Evolutionary conservation across 1,140 invertebrate species (phyloP).

Genomic region (Drosophila willistoni): DNA sequence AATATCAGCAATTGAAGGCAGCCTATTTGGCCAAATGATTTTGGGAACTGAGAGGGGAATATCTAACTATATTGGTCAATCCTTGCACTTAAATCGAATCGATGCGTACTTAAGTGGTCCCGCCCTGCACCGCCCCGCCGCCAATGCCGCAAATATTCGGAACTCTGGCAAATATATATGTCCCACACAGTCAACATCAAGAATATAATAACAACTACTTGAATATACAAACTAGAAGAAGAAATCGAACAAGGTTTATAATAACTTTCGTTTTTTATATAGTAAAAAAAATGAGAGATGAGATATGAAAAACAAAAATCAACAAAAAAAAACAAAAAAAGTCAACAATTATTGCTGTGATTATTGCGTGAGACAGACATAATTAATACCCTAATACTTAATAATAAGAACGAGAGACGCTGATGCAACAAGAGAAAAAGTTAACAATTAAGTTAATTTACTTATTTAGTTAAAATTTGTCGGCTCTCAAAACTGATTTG

Average conservation of each 20-base stretch:
- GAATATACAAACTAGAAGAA: constrained; percentile 27
- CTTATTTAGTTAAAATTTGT: constrained; percentile 24
- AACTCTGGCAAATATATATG: constrained; percentile 8
- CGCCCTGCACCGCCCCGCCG: constrained; percentile 11
- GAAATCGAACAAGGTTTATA: constrained; percentile 27
- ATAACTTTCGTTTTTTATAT: constrained; percentile 31
- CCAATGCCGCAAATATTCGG: not conserved
- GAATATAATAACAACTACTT: constrained; percentile 29
- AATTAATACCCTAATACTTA: constrained; percentile 8
- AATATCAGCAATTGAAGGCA: constrained; percentile 63
- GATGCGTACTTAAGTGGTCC: constrained; percentile 66
- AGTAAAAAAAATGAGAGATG: constrained; percentile 46
- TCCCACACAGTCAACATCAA: constrained; percentile 8
- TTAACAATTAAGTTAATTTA: constrained; percentile 36
- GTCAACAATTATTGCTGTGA: constrained; percentile 63
- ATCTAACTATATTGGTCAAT: constrained; percentile 22
- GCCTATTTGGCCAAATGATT: constrained; percentile 53
- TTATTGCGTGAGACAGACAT: constrained; percentile 55
- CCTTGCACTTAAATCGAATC: constrained; percentile 64
- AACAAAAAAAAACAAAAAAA: constrained; percentile 22
- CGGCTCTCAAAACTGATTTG: not conserved
- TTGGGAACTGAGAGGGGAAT: not conserved
- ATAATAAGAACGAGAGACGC: not conserved
- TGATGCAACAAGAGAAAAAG: constrained; percentile 12
- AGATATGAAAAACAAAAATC: constrained; percentile 43